Base-by-base conservation (phyloP, 2,888 invertebrate genomes). In the Drosophila anomelani region DNA sequence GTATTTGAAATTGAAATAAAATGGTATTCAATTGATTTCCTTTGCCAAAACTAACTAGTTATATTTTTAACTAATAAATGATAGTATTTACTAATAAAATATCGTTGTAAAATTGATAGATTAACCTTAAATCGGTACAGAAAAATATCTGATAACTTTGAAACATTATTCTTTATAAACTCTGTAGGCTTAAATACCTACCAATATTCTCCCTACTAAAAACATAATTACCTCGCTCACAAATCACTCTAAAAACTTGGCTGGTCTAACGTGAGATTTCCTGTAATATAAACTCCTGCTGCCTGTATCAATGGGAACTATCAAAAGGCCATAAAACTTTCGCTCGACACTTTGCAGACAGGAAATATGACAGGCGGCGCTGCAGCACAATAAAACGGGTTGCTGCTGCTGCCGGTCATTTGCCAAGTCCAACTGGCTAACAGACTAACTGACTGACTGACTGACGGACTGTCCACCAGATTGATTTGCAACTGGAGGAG, bases 401-500 rank as follows among this genome's bases (percentile, higher is more conserved):
- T 47, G 66, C 55, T 55, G 66, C 55, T 55, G 75, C 67, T 64
- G 66, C 75, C 75, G 73, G 73, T 75, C 66, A 73, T 73, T 75
- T 75, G 75, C 56, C 70, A 57, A 47, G 36, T 46, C 67, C 26
- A 71, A 29, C 72, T 54, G 58, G 54, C 17, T 32, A 46, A 66
- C 49, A 57, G 72, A 46, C 53, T 66, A 51, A 62, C 53, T 54
- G 63, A 13, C 53, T 66, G 54, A 62, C 53, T 54, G 63, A 13
- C 47, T 55, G 67, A n/a, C 51, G 61, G 75, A 47, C 51, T 60
- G 43, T 17, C 46, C 69, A 34, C 47, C 38, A 66, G 89, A 89
- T 89, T 87, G 89, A 85, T 87, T 81, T 80, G 81, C 84, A 73
- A 75, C 59, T 75, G 64, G 61, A 69, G 66, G 70, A 13, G 44